A percentile compares a stretch with the other conserved stretches of the same genome.
Conservation (phyloP, 1,140 invertebrate genomes). For the Maniola jurtina region DNA sequence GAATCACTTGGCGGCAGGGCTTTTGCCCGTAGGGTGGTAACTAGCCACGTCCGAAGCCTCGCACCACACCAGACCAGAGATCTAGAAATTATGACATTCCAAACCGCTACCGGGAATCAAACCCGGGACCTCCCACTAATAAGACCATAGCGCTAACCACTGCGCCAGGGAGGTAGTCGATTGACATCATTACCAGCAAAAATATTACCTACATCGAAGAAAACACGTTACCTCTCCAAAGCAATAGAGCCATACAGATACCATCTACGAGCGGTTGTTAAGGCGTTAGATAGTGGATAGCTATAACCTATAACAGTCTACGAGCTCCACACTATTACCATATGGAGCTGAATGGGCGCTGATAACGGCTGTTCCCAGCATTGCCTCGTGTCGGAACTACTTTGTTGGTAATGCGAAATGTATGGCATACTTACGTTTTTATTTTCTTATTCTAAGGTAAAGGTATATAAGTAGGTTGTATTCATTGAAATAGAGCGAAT, state of each 20-base stretch:
- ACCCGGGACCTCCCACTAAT: no score
- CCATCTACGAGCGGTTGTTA: conserved; percentile 16
- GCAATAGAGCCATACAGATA: conserved; percentile 23
- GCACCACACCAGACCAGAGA: no score
- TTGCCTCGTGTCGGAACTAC: not conserved
- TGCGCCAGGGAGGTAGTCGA: no score
- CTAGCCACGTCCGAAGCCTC: no score
- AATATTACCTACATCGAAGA: conserved; percentile 1
- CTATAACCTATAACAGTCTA: conserved; percentile 6
- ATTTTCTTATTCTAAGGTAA: no score
- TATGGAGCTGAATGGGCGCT: conserved; percentile 19
- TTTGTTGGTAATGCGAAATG: not conserved
- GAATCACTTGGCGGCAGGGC: no score
- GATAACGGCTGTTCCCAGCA: conserved; percentile 13
- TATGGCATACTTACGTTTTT: not conserved
- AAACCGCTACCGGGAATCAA: no score
- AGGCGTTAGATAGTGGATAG: conserved; percentile 23
- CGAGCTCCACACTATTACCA: conserved; percentile 19
- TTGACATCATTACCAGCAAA: not conserved
- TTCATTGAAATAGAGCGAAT: no score
- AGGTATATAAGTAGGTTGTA: no score
- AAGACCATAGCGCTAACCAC: no score
- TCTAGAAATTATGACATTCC: no score
- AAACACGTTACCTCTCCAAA: conserved; percentile 3
- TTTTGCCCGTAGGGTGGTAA: no score